Conservation (phyloP, 2,888 invertebrate genomes). For the Nomada fabriciana region DNA sequence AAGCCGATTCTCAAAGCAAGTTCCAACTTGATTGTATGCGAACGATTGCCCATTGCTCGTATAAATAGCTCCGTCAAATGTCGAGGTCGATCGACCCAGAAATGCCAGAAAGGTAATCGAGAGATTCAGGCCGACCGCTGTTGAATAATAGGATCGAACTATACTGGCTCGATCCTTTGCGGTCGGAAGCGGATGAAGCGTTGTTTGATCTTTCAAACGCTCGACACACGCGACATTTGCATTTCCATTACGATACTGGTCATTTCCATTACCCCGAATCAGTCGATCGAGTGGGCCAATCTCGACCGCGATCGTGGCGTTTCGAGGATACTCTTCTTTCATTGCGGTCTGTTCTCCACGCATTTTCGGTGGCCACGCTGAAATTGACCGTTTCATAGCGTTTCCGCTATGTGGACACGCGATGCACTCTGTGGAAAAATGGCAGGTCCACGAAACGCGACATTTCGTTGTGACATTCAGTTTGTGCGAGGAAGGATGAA, state of each 20-base stretch:
- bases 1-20: background rate
- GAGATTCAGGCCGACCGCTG: constrained; percentile 26
- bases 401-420: background rate
- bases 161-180: constrained; percentile 38
- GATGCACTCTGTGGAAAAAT: too few species aligned
- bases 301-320: background rate
- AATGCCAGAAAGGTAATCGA: constrained; percentile 57
- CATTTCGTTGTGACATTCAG: background rate
- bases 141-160: constrained; percentile 45
- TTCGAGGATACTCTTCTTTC: background rate
- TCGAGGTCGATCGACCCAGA: constrained; percentile 54
- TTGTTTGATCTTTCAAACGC: constrained; percentile 53
- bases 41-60: constrained; percentile 33
- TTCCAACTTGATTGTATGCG: background rate
- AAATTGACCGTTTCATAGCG: background rate
- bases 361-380: background rate
- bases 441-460: background rate
- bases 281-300: background rate
- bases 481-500: background rate
- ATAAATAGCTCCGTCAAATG: constrained; percentile 57
- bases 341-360: background rate
- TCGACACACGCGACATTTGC: constrained; percentile 48
- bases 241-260: constrained; percentile 49
- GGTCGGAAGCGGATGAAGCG: constrained; percentile 8
- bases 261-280: constrained; percentile 36